Base-by-base conservation (phyloP, 64 coral and sea anemone species). In the Platygyra sinensis region DNA sequence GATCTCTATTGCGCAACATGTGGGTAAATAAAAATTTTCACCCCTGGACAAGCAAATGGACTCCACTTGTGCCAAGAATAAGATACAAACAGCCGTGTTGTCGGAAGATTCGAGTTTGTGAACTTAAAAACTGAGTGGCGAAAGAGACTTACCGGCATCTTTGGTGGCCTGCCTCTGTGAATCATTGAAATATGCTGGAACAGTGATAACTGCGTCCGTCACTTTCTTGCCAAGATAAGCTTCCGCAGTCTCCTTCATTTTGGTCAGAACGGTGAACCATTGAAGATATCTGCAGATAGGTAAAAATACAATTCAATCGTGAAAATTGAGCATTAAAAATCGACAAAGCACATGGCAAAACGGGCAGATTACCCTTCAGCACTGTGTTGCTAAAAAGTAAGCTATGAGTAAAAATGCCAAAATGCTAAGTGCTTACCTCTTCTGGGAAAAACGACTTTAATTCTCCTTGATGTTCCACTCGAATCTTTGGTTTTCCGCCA, bases 381-480 rank as follows among this genome's bases (percentile, higher is more conserved):
- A n/a, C n/a, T n/a, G 33, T 36, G 33, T 3, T 1, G 33, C 33
- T 3, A n/a, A 67, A 67, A 67, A 22, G 8, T 24, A n/a, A 22
- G 20, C 20, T 67, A n/a, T 8, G 20, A n/a, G 20, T 24, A 42
- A 71, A 20, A 86, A 51, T 22, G 52, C 15, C 8, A 52, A 27
- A 36, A 36, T 36, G 33, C 33, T 3, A 36, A 36, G 25, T 9
- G 11, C 27, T n/a, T 87, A 94, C 93, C 93, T 94, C 93, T 76
- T 94, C 93, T 27, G 93, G 81, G 25, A 87, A 94, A 83, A 94
- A 94, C 19, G 80, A 87, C 55, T 94, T 94, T 20, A 49, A 80
- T 52, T 94, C 93, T 38, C 75, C 49, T 80, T 94, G 91, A n/a
- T 91, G 77, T 32, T 94, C 93, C 0, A 94, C 88, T 60, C 80